Evolutionary conservation across 2,888 invertebrate genomes (phyloP).

Genomic region (Hyposoter didymator): DNA sequence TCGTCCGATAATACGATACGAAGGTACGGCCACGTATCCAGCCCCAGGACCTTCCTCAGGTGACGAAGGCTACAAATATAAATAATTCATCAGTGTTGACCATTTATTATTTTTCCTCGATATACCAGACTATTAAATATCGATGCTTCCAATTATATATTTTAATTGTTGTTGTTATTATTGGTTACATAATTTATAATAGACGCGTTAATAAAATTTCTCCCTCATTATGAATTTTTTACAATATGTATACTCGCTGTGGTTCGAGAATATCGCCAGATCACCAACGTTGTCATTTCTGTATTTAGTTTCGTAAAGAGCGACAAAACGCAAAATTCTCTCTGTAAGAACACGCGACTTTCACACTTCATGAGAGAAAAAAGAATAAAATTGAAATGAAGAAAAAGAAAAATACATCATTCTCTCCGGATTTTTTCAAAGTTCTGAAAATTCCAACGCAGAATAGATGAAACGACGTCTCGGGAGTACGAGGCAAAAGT

Average conservation of each 20-base stretch:
- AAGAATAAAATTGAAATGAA: conserved; percentile 6
- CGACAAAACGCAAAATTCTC: neutral
- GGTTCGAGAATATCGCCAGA: neutral
- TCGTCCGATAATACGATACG: conserved; percentile 86
- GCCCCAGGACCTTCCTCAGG: conserved; percentile 72
- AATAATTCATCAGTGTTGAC: conserved; percentile 35
- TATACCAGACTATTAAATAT: neutral
- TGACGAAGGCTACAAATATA: conserved; percentile 80
- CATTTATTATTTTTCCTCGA: neutral
- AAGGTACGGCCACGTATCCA: conserved; percentile 82
- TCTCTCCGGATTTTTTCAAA: neutral
- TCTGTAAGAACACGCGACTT: neutral
- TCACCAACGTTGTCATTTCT: neutral
- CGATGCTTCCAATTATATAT: conserved; percentile 10
- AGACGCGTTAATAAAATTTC: conserved; percentile 18
- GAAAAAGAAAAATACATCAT: neutral
- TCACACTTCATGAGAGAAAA: neutral
- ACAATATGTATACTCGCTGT: too few relatives aligned
- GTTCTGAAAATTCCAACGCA: neutral
- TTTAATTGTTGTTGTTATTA: conserved; percentile 3
- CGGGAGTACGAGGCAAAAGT: too few relatives aligned
- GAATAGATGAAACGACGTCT: neutral
- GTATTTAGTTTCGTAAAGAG: neutral
- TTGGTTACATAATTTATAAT: conserved; percentile 11
- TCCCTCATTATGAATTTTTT: neutral